Evolutionary conservation across 2,113 vertebrate species (phyloP).

Genomic region (Gopherus evgoodei): DNA sequence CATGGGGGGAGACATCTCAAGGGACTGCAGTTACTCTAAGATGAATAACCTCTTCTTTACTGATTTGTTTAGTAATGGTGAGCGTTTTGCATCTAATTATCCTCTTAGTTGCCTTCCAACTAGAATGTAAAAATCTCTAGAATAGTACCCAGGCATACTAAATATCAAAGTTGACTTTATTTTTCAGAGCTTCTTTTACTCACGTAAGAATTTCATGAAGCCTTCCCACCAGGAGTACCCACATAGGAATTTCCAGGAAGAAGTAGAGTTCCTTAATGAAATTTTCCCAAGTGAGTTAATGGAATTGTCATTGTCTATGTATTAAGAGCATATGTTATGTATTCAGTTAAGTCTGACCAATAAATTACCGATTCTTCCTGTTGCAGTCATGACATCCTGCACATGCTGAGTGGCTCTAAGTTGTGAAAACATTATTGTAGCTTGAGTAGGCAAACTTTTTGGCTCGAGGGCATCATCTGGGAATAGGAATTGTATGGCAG

Average conservation of each 20-base stretch:
- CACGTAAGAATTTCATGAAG: constrained; percentile 99
- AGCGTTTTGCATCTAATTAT: not conserved
- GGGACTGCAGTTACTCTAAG: not conserved
- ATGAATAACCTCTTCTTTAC: not conserved
- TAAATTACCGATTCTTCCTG: not conserved
- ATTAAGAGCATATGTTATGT: not conserved
- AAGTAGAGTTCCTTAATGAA: constrained; percentile 98
- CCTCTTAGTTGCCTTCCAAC: not conserved
- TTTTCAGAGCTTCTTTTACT: constrained; percentile 98
- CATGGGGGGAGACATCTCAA: not conserved
- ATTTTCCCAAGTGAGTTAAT: constrained; percentile 95
- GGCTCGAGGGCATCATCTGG: too few relatives aligned
- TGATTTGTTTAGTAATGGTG: not conserved
- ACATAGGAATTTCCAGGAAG: constrained; percentile 99
- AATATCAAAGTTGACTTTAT: not conserved
- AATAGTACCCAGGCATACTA: not conserved
- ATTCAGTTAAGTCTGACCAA: too few relatives aligned
- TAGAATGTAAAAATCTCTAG: not conserved
- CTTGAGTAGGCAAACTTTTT: too few relatives aligned
- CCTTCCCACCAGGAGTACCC: constrained; percentile 98
- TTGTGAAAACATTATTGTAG: not conserved
- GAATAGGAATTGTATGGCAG: too few relatives aligned
- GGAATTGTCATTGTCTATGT: not conserved
- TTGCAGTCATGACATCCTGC: rapidly evolving
- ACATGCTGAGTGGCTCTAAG: not conserved